Evolutionary conservation across 2,888 invertebrate species (phyloP).

Genomic region (Andrena fulva): DNA sequence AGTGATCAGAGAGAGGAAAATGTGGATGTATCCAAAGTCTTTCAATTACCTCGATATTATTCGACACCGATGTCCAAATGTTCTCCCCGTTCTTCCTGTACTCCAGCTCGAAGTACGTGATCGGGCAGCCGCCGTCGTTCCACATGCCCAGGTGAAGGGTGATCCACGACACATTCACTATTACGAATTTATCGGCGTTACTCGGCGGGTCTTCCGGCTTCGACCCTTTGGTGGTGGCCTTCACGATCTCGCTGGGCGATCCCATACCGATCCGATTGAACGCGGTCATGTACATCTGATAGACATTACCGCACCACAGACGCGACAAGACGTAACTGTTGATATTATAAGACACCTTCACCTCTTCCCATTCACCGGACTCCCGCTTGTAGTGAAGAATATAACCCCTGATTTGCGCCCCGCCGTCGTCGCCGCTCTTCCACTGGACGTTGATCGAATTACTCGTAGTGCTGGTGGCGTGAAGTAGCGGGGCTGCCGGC

Average conservation of each 20-base stretch:
- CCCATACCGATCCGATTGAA: slow-evolving; percentile 96
- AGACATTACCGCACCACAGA: slow-evolving; percentile 94
- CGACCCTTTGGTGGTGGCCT: slow-evolving; percentile 87
- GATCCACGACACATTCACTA: slow-evolving; percentile 94
- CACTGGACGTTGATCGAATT: slow-evolving; percentile 93
- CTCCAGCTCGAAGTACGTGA: slow-evolving; percentile 93
- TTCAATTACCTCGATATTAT: slow-evolving; percentile 89
- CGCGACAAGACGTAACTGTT: slow-evolving; percentile 92
- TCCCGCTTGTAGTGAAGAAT: slow-evolving; percentile 96
- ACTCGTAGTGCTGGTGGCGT: slow-evolving; percentile 92
- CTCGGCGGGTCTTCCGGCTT: slow-evolving; percentile 82
- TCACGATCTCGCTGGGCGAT: slow-evolving; percentile 94
- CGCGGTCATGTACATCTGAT: slow-evolving; percentile 95
- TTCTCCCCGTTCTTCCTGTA: slow-evolving; percentile 87
- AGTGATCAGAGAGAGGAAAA: background rate
- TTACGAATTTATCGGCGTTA: slow-evolving; percentile 84
- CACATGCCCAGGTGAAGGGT: slow-evolving; percentile 95
- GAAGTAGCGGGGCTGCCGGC: slow-evolving; percentile 93
- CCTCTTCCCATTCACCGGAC: slow-evolving; percentile 96
- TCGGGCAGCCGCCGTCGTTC: slow-evolving; percentile 96
- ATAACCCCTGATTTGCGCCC: slow-evolving; percentile 88
- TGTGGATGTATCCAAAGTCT: background rate
- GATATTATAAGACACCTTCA: slow-evolving; percentile 93
- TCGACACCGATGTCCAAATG: slow-evolving; percentile 92
- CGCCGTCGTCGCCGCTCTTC: slow-evolving; percentile 93